phyloP scores from a whole-genome alignment of 2,888 invertebrate species.

The Aphidius colemani region DNA sequence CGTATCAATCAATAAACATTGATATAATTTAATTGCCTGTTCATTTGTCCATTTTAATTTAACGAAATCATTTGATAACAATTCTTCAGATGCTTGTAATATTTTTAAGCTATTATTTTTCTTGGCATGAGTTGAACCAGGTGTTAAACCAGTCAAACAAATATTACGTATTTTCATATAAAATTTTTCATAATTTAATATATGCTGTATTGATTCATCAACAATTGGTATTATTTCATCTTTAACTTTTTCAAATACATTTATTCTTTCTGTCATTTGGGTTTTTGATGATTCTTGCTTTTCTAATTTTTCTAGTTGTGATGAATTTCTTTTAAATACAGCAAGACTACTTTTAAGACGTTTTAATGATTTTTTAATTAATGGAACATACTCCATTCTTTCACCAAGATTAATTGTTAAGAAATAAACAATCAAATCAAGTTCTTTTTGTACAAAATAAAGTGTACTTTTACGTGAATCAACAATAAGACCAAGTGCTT shows the following conservation, averaged over 20 bases:
- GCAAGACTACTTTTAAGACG: conserved; percentile 63
- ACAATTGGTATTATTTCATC: conserved; percentile 37
- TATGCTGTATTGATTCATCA: conserved; percentile 42
- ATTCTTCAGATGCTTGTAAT: conserved; percentile 54
- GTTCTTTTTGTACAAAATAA: conserved; percentile 66
- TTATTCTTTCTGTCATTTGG: conserved; percentile 22
- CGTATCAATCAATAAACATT: conserved; percentile 70
- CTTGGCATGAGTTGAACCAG: conserved; percentile 69
- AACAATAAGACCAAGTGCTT: conserved; percentile 72
- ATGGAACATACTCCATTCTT: conserved; percentile 70
- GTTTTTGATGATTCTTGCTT: conserved; percentile 36
- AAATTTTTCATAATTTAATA: conserved; percentile 61
- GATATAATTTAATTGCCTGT: conserved; percentile 62
- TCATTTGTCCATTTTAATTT: conserved; percentile 52
- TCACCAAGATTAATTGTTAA: conserved; percentile 73
- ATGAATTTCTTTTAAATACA: conserved; percentile 41
- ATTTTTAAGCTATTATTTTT: conserved; percentile 66
- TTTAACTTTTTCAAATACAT: conserved; percentile 28
- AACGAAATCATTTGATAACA: conserved; percentile 35
- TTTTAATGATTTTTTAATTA: conserved; percentile 69
- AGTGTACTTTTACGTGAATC: conserved; percentile 79
- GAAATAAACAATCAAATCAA: conserved; percentile 68
- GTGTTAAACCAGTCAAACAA: conserved; percentile 65
- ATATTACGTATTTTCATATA: conserved; percentile 61
- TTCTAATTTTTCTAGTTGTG: conserved; percentile 39